Base-by-base conservation (phyloP, 2,797 vertebrate species). In the Aphelocoma californica region DNA sequence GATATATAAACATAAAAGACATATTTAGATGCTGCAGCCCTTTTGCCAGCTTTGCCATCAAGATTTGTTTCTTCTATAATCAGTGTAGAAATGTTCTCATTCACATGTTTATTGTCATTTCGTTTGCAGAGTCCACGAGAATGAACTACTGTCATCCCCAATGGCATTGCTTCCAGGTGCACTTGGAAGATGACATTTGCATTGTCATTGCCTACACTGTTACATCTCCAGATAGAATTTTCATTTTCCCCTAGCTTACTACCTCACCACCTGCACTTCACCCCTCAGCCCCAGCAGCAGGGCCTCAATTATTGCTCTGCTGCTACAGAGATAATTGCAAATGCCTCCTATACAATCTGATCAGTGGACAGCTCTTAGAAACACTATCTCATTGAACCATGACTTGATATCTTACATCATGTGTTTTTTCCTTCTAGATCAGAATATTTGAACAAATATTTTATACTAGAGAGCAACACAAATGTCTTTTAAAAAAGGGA, bases 401-500 rank as follows among this genome's bases (percentile, higher is more conserved):
- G 6, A 26, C 69, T 74, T 48, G n/a, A 78, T 83, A 83, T 5
- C 10, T 57, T 74, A 28, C 12, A 64, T n/a, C 17, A 13, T 28
- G 29, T 3, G 2, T 8, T 54, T 45, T 67, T 80, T 40, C 32
- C 28, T 79, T 81, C 64, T 64, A 79, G 28, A 92, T 44, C 17
- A 70, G 61, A 84, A 71, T 56, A 62, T 77, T 31, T 70, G 34
- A 77, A 18, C 13, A 91, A 96, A 23, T 83, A 88, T 61, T 93
- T 93, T 88, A 77, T 44, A 82, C 21, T 51, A 45, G 9, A 79
- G 23, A 65, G 40, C 23, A 77, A 86, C 14, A 88, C 9, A 83
- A 91, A 61, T n/a, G n/a, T 36, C 48, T 89, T 91, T 53, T 74
- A 83, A 86, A 78, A 62, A 92, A 88, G 71, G 73, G 50, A 93